Percentiles rank a stretch among this genome's conserved stretches.
Conservation (phyloP, 2,888 invertebrate species). For the Tiliacea citrago region DNA sequence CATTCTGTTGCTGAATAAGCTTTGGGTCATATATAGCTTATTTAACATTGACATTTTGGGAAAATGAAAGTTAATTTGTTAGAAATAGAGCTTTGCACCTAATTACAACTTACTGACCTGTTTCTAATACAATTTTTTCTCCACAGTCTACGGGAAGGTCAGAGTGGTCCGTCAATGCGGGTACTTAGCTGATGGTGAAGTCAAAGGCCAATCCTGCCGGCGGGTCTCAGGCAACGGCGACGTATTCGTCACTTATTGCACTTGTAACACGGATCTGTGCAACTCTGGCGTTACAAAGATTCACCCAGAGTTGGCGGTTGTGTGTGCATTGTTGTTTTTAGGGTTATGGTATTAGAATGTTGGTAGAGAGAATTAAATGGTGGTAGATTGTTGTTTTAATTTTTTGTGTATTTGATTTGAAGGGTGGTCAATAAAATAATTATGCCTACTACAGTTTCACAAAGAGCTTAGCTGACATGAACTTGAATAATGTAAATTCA, state of each 20-base stretch:
- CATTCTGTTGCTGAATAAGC: too few relatives aligned
- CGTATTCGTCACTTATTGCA: constrained; percentile 94
- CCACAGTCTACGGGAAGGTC: constrained; percentile 93
- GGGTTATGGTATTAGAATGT: constrained; percentile 39
- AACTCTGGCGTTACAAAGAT: constrained; percentile 86
- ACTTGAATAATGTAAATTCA: background rate
- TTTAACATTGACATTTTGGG: background rate
- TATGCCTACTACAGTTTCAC: background rate
- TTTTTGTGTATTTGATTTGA: background rate
- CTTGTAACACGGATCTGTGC: constrained; percentile 94
- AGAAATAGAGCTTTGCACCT: background rate
- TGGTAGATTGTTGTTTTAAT: constrained; percentile 31
- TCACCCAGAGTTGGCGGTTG: constrained; percentile 68
- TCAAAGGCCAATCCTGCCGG: constrained; percentile 90
- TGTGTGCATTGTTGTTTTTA: constrained; percentile 49
- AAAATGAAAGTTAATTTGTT: background rate
- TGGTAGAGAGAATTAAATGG: constrained; percentile 24
- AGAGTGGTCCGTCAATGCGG: constrained; percentile 96
- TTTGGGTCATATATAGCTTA: background rate
- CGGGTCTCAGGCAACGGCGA: constrained; percentile 93
- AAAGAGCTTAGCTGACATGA: background rate
- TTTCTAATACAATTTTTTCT: constrained; percentile 19
- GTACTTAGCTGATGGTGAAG: constrained; percentile 92
- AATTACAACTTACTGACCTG: background rate
- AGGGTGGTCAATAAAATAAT: background rate